Evolutionary conservation across 2,113 vertebrate genomes (phyloP).

Genomic region (Anas platyrhynchos): DNA sequence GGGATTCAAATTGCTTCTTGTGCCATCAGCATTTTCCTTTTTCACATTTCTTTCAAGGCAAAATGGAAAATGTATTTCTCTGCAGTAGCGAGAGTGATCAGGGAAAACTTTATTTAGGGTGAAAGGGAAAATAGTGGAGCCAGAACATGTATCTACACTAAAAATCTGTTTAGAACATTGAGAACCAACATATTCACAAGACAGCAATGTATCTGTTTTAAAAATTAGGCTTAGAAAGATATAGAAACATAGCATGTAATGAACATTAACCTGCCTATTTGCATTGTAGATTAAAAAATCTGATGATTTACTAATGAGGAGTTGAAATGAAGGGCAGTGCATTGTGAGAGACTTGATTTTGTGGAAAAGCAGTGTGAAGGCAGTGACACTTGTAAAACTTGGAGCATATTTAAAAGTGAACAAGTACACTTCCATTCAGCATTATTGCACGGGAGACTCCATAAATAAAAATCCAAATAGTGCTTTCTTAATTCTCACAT

Average conservation of each 20-base stretch:
- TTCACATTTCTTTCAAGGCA: constrained; percentile 75
- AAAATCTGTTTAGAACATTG: constrained; percentile 68
- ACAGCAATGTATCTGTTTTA: constrained; percentile 29
- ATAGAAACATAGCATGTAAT: neutral
- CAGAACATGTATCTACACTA: constrained; percentile 62
- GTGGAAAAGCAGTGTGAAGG: constrained; percentile 34
- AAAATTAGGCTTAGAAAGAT: constrained; percentile 45
- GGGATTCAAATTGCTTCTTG: constrained; percentile 76
- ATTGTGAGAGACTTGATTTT: constrained; percentile 47
- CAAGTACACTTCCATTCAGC: constrained; percentile 30
- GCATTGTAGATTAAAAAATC: constrained; percentile 51
- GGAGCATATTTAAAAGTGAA: constrained; percentile 41
- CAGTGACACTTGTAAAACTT: constrained; percentile 41
- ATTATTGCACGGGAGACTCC: constrained; percentile 23
- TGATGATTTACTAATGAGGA: constrained; percentile 53
- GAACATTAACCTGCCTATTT: constrained; percentile 44
- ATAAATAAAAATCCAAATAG: constrained; percentile 43
- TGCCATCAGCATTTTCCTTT: constrained; percentile 66
- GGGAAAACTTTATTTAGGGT: constrained; percentile 76
- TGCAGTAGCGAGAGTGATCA: constrained; percentile 35
- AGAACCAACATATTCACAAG: constrained; percentile 39
- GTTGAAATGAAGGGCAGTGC: neutral
- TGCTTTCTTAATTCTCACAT: constrained; percentile 40
- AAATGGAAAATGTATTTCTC: constrained; percentile 74
- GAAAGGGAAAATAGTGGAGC: constrained; percentile 69